Evolutionary conservation across 2,888 invertebrate genomes (phyloP).

Genomic region (Tuberolachnus salignus): DNA sequence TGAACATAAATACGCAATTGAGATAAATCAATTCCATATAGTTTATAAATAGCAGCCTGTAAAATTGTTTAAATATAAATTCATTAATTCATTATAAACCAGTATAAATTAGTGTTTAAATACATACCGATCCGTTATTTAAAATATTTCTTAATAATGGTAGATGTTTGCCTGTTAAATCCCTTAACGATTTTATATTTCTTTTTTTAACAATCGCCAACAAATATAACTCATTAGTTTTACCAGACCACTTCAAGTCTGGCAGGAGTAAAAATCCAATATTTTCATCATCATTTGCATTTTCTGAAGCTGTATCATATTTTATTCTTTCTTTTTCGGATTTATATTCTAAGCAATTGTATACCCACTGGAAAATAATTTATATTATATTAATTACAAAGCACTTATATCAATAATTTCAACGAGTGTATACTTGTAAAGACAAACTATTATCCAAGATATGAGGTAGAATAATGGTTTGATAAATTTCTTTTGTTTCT

Average conservation of each 20-base stretch:
- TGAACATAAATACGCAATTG: conserved; percentile 87
- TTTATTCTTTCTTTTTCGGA: conserved; percentile 87
- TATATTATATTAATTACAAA: background rate
- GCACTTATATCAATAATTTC: too few species aligned
- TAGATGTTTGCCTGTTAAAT: conserved; percentile 78
- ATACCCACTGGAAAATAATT: conserved; percentile 82
- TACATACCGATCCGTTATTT: conserved; percentile 73
- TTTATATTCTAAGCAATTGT: conserved; percentile 92
- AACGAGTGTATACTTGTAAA: conserved; percentile 70
- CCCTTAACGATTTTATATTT: conserved; percentile 82
- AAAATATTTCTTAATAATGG: conserved; percentile 82
- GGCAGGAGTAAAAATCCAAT: conserved; percentile 88
- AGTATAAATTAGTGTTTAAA: background rate
- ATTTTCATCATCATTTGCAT: conserved; percentile 75
- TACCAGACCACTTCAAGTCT: conserved; percentile 96
- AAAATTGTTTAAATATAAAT: background rate
- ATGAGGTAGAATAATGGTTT: conserved; percentile 77
- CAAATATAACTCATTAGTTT: conserved; percentile 77
- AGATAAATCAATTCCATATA: conserved; percentile 73
- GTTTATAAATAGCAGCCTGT: conserved; percentile 75
- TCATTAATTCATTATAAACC: background rate
- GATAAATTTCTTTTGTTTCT: conserved; percentile 85
- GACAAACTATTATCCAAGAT: conserved; percentile 77
- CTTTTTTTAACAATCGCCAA: conserved; percentile 78
- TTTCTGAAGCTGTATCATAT: conserved; percentile 62